Evolutionary conservation across 2,113 vertebrate genomes (phyloP).

Genomic region (Rhinolophus sinicus): DNA sequence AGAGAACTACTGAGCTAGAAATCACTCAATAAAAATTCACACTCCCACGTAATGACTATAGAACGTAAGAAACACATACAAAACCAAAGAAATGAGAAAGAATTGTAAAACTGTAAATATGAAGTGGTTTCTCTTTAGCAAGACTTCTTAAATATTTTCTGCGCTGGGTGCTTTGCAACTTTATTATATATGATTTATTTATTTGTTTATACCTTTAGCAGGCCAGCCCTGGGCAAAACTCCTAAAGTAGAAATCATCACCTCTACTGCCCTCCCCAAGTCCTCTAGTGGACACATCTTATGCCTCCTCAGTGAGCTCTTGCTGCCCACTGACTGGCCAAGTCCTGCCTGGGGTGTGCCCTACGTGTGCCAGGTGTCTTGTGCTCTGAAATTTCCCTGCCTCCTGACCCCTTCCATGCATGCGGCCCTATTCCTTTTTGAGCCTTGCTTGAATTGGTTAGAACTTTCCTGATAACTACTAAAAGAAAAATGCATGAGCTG

Average conservation of each 20-base stretch:
- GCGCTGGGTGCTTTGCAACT: neutral
- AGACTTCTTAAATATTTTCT: constrained; percentile 42
- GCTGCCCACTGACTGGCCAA: neutral
- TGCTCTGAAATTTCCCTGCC: neutral
- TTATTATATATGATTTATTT: constrained; percentile 14
- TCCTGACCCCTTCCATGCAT: neutral
- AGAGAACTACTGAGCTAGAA: constrained; percentile 20
- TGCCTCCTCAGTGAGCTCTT: fast-evolving
- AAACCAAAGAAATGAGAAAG: neutral
- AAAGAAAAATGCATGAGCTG: constrained; percentile 64
- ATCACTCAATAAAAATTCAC: constrained; percentile 48
- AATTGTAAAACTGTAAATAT: neutral
- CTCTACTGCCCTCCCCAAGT: neutral
- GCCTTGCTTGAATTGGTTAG: neutral
- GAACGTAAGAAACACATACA: neutral
- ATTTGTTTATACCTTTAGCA: constrained; percentile 31
- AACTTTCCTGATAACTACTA: neutral
- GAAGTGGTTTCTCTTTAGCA: constrained; percentile 25
- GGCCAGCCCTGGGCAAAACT: neutral
- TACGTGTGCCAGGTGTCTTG: fast-evolving
- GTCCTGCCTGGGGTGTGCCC: too few species aligned
- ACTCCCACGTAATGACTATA: constrained; percentile 13
- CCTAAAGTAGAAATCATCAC: neutral
- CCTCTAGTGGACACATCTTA: neutral
- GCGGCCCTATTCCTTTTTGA: neutral